Percentiles rank a stretch among this genome's conserved stretches.
Conservation (phyloP, 2,797 vertebrate species). For the Cossypha heuglini region DNA sequence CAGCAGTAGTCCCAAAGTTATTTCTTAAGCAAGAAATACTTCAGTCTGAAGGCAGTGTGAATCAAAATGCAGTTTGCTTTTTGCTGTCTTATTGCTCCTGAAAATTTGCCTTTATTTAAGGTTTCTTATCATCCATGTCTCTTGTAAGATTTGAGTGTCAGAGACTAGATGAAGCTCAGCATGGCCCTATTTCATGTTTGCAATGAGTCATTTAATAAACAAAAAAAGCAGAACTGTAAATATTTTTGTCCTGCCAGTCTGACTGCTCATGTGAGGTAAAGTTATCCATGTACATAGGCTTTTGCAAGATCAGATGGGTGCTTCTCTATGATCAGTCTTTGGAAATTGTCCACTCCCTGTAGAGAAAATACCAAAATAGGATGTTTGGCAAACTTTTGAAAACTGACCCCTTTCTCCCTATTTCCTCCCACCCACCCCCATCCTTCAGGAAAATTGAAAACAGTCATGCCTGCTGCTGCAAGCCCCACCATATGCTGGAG, state of each 20-base stretch:
- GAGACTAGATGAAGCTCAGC: neutral
- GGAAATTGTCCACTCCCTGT: neutral
- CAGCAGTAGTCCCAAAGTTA: neutral
- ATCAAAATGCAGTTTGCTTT: neutral
- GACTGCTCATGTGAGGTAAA: neutral
- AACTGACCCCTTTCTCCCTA: neutral
- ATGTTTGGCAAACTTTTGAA: neutral
- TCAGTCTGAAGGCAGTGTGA: neutral
- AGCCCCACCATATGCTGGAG: neutral
- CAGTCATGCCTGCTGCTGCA: neutral
- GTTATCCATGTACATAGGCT: neutral
- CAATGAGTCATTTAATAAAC: neutral
- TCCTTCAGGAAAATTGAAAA: constrained; percentile 16
- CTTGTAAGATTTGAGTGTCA: neutral
- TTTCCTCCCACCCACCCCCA: neutral
- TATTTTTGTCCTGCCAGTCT: neutral
- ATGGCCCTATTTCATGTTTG: neutral
- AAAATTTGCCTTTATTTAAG: neutral
- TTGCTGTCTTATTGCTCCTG: neutral
- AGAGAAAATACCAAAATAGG: neutral
- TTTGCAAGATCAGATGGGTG: neutral
- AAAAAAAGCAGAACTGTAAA: constrained; percentile 23
- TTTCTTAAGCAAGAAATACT: neutral
- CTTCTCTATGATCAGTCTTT: constrained; percentile 1
- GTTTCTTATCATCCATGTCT: neutral